Conservation (phyloP, 1,140 invertebrate species). For the Magallana ariakensis region DNA sequence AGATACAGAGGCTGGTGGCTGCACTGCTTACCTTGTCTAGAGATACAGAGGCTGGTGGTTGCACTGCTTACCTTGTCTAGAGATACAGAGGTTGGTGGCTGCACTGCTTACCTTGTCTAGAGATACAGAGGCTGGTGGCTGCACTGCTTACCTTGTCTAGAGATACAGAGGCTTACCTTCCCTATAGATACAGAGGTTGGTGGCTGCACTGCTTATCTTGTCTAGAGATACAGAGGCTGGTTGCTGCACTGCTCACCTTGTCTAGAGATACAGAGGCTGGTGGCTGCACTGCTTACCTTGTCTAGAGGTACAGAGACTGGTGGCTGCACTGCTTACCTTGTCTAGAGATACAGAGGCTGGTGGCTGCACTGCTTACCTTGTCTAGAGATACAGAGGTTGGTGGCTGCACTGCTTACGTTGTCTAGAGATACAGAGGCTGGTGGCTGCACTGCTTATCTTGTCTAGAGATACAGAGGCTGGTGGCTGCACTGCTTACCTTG, state of each 20-base stretch:
- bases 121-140: constrained; percentile 72
- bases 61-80: constrained; percentile 73
- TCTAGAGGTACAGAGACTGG: constrained; percentile 77
- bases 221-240: constrained; percentile 77
- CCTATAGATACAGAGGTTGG: too few relatives aligned
- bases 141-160: constrained; percentile 73
- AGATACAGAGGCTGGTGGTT: constrained; percentile 72
- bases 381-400: constrained; percentile 77
- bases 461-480: constrained; percentile 77
- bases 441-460: constrained; percentile 63
- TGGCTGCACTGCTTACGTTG: constrained; percentile 63
- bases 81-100: constrained; percentile 72
- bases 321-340: constrained; percentile 64
- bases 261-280: constrained; percentile 77
- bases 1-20: constrained; percentile 72
- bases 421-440: constrained; percentile 77
- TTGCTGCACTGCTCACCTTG: constrained; percentile 64
- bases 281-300: constrained; percentile 64
- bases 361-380: constrained; percentile 64
- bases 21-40: constrained; percentile 73
- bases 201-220: constrained; percentile 63
- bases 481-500: constrained; percentile 64
- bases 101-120: constrained; percentile 73
- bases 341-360: constrained; percentile 77
- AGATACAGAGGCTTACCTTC: constrained; percentile 75